Evolutionary conservation across 2,113 vertebrate genomes (phyloP).

Genomic region (Nematolebias whitei): DNA sequence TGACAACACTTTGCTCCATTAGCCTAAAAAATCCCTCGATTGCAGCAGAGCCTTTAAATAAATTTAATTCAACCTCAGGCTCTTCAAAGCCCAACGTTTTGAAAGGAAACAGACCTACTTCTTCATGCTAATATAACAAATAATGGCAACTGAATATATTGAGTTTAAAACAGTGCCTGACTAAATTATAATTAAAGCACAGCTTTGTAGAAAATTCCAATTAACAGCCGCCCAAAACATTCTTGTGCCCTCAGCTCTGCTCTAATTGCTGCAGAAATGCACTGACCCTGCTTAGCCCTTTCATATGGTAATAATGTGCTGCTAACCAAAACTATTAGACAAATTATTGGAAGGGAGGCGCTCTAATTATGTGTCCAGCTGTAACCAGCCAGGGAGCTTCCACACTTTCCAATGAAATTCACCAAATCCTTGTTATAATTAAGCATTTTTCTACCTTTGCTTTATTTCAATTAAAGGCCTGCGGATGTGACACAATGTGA

Average conservation of each 20-base stretch:
- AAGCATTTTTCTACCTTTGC: conserved; percentile 61
- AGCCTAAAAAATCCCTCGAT: conserved; percentile 66
- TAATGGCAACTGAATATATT: conserved; percentile 76
- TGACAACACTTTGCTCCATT: conserved; percentile 65
- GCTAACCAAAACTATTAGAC: conserved; percentile 83
- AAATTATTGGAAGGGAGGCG: conserved; percentile 82
- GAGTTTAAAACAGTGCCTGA: conserved; percentile 77
- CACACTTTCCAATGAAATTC: conserved; percentile 58
- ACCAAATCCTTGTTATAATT: conserved; percentile 48
- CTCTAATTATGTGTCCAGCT: conserved; percentile 82
- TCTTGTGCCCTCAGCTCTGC: conserved; percentile 77
- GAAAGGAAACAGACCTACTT: conserved; percentile 78
- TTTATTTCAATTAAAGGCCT: conserved; percentile 60
- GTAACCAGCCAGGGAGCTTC: conserved; percentile 71
- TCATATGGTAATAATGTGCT: conserved; percentile 84
- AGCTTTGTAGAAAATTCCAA: conserved; percentile 82
- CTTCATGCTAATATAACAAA: conserved; percentile 76
- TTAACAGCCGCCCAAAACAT: conserved; percentile 82
- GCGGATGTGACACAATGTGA: conserved; percentile 49
- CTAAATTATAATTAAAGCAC: conserved; percentile 82
- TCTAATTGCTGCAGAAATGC: conserved; percentile 80
- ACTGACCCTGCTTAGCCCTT: conserved; percentile 82
- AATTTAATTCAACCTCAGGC: conserved; percentile 79
- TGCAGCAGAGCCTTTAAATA: conserved; percentile 72
- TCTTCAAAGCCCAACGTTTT: conserved; percentile 75